Conservation (phyloP, 2,888 invertebrate species). For the Meta bourneti region DNA sequence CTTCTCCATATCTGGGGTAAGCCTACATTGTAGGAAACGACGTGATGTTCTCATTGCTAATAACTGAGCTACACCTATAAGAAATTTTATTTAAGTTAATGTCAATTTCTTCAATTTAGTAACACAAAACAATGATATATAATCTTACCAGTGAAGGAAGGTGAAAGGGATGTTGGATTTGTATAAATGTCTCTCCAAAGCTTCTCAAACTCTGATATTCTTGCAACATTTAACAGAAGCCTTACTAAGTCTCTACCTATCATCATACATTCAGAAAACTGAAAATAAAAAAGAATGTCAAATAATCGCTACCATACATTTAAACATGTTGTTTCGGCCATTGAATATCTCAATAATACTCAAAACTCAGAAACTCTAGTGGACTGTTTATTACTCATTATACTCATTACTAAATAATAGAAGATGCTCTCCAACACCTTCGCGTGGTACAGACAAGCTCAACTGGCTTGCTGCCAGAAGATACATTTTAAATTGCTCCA, state of each 20-base stretch:
- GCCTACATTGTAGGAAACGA: constrained; percentile 89
- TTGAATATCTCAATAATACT: too few relatives aligned
- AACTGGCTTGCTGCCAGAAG: too few relatives aligned
- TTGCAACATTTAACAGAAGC: constrained; percentile 91
- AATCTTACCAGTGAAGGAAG: constrained; percentile 87
- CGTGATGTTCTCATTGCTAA: constrained; percentile 92
- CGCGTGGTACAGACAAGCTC: too few relatives aligned
- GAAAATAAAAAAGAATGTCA: constrained; percentile 58
- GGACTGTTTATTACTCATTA: too few relatives aligned
- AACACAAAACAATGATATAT: background rate
- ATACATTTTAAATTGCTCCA: too few relatives aligned
- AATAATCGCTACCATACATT: too few relatives aligned
- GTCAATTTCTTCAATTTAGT: background rate
- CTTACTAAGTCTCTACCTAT: constrained; percentile 94
- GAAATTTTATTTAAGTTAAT: constrained; percentile 1
- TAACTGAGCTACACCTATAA: constrained; percentile 86
- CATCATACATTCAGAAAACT: constrained; percentile 93
- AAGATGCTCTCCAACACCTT: too few relatives aligned
- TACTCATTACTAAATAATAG: too few relatives aligned
- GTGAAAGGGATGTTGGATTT: constrained; percentile 88
- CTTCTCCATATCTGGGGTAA: constrained; percentile 95
- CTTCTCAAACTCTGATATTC: constrained; percentile 92
- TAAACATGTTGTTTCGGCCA: too few relatives aligned
- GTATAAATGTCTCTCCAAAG: constrained; percentile 92
- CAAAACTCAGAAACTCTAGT: too few relatives aligned